Evolutionary conservation across 2,797 vertebrate genomes (phyloP), one percentile per base, ranked within the genome.

Genomic region (Limnodromus scolopaceus): DNA sequence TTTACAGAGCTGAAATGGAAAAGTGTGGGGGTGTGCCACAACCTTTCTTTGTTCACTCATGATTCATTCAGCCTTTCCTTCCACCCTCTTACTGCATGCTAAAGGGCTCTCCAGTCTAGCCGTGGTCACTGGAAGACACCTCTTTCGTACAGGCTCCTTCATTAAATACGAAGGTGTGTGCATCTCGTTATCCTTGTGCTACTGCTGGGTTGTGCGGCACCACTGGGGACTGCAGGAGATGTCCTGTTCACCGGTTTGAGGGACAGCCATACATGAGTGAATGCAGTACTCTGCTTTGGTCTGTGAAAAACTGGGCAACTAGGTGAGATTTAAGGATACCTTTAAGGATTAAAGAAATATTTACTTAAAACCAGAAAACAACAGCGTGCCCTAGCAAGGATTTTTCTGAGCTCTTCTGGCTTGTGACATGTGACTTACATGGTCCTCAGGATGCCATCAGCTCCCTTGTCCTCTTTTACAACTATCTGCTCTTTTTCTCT

Each of bases 1-100:
- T 76, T 95, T 66, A 78, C 43, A 41, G 58, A 79, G 27, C 55
- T 90, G 55, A 89, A 92, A 81, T 93, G 89, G 72, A 86, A 91
- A 87, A 86, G 55, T 6, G 5, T 51, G 68, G n/a, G 28, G 36
- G 39, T 22, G 48, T 79, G 49, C 46, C 74, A 53, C 32, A 82
- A 27, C 18, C 36, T 71, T 84, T 69, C 64, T 87, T 86, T 78
- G 27, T 51, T 76, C 15, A 1, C 38, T 86, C 11, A 0, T 46
- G 43, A 93, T 93, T 93, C 83, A 79, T 86, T 88, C 79, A 92
- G 18, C 36, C 55, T 43, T 84, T 87, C n/a, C 63, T 93, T 82
- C 83, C 72, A 81, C 27, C 41, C 46, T 91, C 19, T 16, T 72
- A 1, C 39, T 46, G 49, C 51, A 28, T 58, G 60, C 51, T 83